Conservation (phyloP, 2,888 invertebrate species). For the Dolichomitus sp. region DNA sequence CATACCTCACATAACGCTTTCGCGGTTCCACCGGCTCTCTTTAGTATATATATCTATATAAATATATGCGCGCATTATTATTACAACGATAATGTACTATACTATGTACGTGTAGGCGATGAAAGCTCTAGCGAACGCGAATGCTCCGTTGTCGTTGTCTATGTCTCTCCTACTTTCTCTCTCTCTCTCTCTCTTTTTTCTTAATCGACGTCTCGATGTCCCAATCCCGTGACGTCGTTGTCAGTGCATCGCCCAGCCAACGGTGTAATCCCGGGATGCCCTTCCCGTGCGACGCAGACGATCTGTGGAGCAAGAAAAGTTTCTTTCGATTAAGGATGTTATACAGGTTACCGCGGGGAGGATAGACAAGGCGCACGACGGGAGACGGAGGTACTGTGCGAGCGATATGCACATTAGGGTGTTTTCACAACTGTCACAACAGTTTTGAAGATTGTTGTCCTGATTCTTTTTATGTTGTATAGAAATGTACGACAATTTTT, state of each 20-base stretch:
- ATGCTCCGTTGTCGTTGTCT: conserved; percentile 66
- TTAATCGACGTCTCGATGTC: conserved; percentile 51
- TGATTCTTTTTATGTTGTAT: too few species aligned
- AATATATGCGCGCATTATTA: conserved; percentile 40
- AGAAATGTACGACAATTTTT: too few species aligned
- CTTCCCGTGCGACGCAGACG: conserved; percentile 93
- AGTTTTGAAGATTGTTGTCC: too few species aligned
- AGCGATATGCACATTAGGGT: too few species aligned
- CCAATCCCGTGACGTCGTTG: conserved; percentile 62
- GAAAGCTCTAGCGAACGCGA: conserved; percentile 59
- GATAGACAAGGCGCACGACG: too few species aligned
- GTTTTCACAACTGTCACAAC: too few species aligned
- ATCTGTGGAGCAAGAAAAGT: conserved; percentile 87
- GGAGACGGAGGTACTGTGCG: too few species aligned
- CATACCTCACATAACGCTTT: conserved; percentile 5
- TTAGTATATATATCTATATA: neutral
- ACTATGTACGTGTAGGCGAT: conserved; percentile 61
- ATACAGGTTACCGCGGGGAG: too few species aligned
- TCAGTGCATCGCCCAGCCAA: conserved; percentile 88
- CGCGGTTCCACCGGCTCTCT: neutral
- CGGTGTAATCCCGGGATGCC: conserved; percentile 93
- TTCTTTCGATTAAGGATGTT: conserved; percentile 14
- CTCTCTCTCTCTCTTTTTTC: neutral
- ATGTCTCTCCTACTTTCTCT: conserved; percentile 41
- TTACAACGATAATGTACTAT: conserved; percentile 51